Base-by-base conservation (phyloP, 2,888 invertebrate species). In the Dolichopus griseipennis region DNA sequence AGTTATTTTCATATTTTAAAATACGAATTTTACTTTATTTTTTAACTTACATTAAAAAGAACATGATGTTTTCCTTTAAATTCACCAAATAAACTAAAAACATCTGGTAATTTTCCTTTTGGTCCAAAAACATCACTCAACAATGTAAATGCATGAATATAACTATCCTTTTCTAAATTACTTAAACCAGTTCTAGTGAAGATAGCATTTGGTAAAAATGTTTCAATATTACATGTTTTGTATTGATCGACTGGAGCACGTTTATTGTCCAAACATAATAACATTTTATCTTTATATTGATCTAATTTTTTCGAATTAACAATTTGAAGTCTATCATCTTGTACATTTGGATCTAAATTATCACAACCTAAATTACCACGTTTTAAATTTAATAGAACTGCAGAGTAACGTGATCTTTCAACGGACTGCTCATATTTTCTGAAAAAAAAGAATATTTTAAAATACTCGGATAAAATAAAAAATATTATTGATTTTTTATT, bases 41-140 rank as follows among this genome's bases (percentile, higher is more conserved):
- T 64, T 33, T 64, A n/a, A 76, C 78, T 78, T 72, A 80, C 80
- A 70, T 73, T 73, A 69, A 82, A 82, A 41, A 82, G 68, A 18
- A 81, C 76, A 70, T 82, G 72, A 68, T 75, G 71, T 20, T 75
- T 68, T 41, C 75, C 77, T 68, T 72, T 69, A 69, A 75, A 82
- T 69, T 77, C 75, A 2, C 77, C 78, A 67, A 82, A 82, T 65
- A 82, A 69, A 2, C 77, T 75, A 70, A 82, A 82, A 12, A 82
- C 80, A 75, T 81, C 80, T 65, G 77, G 72, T 41, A 77, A 65
- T 69, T 76, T 78, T 64, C 76, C 77, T 7, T 67, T 68, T 64
- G 74, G 75, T 0, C 81, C 80, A 27, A 82, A 82, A 65, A 76
- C 75, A 10, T 76, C 73, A 9, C 80, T 78, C 37, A 82, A 71